These are phyloP conservation scores for Penelope pileata DNA, from an alignment of 2,113 vertebrate species.

Conservation along the genomic window DNA sequence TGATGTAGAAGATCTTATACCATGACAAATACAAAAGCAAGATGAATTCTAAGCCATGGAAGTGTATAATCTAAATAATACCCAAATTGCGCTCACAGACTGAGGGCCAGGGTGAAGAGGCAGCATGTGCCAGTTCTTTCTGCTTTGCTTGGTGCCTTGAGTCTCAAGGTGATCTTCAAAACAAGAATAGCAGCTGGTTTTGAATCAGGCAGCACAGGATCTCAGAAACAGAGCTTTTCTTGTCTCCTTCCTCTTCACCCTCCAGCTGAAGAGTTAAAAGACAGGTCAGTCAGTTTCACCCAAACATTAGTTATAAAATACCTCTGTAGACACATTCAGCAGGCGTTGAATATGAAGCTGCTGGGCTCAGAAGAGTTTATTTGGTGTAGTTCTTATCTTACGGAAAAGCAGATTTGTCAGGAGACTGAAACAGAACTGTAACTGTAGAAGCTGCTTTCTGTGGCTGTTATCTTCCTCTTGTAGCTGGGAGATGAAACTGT, in stretches of 20 bases:
- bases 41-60: background rate
- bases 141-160: background rate
- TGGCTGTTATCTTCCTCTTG: background rate
- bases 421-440: background rate
- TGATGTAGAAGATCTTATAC: slow-evolving; percentile 19
- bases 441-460: background rate
- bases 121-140: slow-evolving; percentile 13
- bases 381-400: background rate
- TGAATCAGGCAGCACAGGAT: background rate
- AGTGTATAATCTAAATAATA: slow-evolving; percentile 8
- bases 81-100: background rate
- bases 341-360: background rate
- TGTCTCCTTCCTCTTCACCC: background rate
- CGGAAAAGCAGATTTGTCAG: background rate
- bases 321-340: background rate
- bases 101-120: slow-evolving; percentile 7
- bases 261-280: background rate
- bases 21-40: background rate
- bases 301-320: background rate
- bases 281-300: background rate
- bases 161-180: slow-evolving; percentile 46
- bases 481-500: background rate
- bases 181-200: background rate
- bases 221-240: background rate
- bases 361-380: background rate